phyloP scores from a whole-genome alignment of 1,140 invertebrate genomes.

The Bicyclus anynana region DNA sequence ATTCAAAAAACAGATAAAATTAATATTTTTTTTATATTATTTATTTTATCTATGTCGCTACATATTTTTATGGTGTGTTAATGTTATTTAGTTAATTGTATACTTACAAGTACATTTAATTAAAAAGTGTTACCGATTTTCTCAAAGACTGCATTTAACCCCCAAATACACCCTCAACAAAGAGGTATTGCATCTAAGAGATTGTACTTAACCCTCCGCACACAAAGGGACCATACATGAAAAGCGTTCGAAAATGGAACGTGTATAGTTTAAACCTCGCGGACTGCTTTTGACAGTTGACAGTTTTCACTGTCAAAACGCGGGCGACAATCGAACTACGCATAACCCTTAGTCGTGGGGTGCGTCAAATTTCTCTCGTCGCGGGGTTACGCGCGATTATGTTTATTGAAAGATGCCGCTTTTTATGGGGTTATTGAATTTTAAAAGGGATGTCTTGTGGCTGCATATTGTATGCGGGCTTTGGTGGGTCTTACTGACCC shows the following conservation, averaged over 20 bases:
- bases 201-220: conserved; percentile 2
- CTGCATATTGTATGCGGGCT: conserved; percentile 20
- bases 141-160: conserved; percentile 3
- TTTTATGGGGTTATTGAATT: conserved; percentile 44
- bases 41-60: too few species aligned
- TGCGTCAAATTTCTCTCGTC: conserved; percentile 59
- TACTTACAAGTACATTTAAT: too few species aligned
- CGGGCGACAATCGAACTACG: conserved; percentile 54
- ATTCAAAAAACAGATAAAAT: too few species aligned
- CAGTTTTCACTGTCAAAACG: conserved; percentile 69
- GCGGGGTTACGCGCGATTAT: conserved; percentile 61
- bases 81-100: too few species aligned
- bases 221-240: conserved; percentile 46
- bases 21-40: too few species aligned
- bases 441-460: conserved; percentile 41
- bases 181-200: conserved; percentile 8
- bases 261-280: conserved; percentile 71
- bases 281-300: conserved; percentile 74
- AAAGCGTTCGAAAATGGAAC: conserved; percentile 60
- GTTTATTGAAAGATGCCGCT: conserved; percentile 64
- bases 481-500: conserved; percentile 22
- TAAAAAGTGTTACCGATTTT: background rate
- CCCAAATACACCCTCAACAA: background rate
- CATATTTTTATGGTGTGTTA: too few species aligned
- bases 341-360: conserved; percentile 50